These are phyloP conservation scores for Nannoperca australis DNA, from an alignment of 2,797 vertebrate genomes.

Conservation along the genomic window DNA sequence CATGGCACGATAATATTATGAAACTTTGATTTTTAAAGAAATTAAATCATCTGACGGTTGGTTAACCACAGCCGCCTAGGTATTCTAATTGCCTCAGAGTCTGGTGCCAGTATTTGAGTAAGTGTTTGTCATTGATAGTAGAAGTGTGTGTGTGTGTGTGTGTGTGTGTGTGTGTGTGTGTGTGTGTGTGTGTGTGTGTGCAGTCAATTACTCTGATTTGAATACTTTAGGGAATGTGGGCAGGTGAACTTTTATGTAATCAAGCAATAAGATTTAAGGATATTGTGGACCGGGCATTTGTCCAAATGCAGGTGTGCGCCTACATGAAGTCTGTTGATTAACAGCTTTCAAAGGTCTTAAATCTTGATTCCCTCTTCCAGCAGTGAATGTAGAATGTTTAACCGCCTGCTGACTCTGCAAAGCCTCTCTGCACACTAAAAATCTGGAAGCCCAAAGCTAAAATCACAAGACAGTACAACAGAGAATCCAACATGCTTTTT, in stretches of 20 bases:
- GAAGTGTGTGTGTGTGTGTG: constrained; percentile 43
- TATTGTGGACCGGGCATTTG: constrained; percentile 58
- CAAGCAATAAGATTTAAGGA: constrained; percentile 56
- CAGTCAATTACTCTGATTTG: constrained; percentile 80
- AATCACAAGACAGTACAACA: neutral
- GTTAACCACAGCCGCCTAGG: constrained; percentile 57
- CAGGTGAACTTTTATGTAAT: constrained; percentile 77
- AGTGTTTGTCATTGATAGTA: constrained; percentile 71
- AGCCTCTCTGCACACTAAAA: constrained; percentile 44
- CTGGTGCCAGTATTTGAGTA: constrained; percentile 45
- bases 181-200: constrained; percentile 41
- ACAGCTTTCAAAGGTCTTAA: constrained; percentile 56
- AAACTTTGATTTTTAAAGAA: constrained; percentile 63
- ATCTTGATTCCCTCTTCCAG: constrained; percentile 57
- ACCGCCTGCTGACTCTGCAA: constrained; percentile 66
- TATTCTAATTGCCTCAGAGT: constrained; percentile 61
- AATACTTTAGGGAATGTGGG: constrained; percentile 69
- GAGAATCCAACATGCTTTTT: neutral
- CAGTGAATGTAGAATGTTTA: constrained; percentile 58
- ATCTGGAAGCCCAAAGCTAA: constrained; percentile 7
- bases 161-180: constrained; percentile 48
- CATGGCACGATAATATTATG: constrained; percentile 66
- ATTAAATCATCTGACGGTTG: constrained; percentile 64
- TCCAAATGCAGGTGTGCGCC: constrained; percentile 71
- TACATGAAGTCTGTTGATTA: constrained; percentile 74